Percentiles rank a stretch among this genome's conserved stretches.
phyloP scores from a whole-genome alignment of 2,113 vertebrate genomes.

The Rhineura floridana region DNA sequence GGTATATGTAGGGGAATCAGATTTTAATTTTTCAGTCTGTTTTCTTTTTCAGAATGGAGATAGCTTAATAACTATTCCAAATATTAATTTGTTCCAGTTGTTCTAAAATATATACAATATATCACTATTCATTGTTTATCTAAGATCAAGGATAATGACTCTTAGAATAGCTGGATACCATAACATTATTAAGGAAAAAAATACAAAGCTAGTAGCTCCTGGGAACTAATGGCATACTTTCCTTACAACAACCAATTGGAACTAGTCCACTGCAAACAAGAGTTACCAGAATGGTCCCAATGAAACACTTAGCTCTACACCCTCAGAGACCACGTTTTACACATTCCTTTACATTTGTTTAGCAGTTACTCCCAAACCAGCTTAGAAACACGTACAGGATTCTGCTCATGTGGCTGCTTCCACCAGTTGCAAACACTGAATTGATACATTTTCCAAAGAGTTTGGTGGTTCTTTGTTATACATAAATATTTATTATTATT shows the following conservation, averaged over 20 bases:
- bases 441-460: background rate
- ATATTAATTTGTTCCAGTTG: background rate
- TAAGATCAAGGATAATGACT: background rate
- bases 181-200: background rate
- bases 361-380: background rate
- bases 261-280: background rate
- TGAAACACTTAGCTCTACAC: no score
- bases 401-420: background rate
- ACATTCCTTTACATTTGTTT: background rate
- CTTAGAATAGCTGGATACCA: background rate
- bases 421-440: background rate
- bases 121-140: background rate
- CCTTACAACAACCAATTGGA: background rate
- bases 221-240: background rate
- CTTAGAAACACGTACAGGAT: background rate
- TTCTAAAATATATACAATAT: background rate
- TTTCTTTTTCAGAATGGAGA: background rate
- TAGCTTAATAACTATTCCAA: fast-evolving
- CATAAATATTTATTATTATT: background rate
- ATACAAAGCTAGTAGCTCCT: background rate
- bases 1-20: background rate
- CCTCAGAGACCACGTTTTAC: background rate
- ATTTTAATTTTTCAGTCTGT: background rate
- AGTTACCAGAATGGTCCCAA: background rate
- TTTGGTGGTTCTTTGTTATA: background rate